Conservation (phyloP, 2,113 vertebrate genomes). For the Podilymbus podiceps region DNA sequence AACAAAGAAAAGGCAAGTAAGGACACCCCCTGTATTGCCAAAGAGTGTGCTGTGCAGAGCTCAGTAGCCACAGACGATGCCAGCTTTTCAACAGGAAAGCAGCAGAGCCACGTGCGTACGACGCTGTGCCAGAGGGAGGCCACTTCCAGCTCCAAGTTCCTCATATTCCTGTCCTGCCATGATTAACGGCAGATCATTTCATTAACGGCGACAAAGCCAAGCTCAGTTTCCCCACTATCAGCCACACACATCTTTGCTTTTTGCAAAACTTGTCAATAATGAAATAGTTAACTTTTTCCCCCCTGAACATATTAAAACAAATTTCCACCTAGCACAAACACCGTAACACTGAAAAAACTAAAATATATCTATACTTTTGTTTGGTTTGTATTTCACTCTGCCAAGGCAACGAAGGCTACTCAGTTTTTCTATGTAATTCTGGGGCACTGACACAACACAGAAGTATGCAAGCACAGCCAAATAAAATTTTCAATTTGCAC, state of each 20-base stretch:
- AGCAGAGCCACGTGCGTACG: neutral
- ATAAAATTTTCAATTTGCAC: neutral
- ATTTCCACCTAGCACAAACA: neutral
- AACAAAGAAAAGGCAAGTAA: neutral
- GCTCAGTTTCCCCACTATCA: neutral
- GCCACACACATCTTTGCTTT: neutral
- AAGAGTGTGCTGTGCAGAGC: neutral
- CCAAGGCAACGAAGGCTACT: neutral
- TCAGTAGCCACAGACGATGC: neutral
- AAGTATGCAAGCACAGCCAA: neutral
- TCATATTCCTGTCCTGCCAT: neutral
- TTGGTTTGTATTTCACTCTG: neutral
- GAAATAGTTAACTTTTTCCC: neutral
- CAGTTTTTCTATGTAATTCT: neutral
- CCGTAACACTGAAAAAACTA: rapidly evolving
- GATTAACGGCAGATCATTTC: neutral
- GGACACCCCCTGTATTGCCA: neutral
- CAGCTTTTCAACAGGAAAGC: neutral
- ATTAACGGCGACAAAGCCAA: neutral
- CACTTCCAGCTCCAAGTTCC: neutral
- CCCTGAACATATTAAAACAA: neutral
- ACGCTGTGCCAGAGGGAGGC: neutral
- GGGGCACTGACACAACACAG: rapidly evolving
- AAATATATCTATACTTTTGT: neutral
- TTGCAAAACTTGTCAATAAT: neutral